phyloP scores from a whole-genome alignment of 2,113 vertebrate species.

The Forbesichthys agassizii region DNA sequence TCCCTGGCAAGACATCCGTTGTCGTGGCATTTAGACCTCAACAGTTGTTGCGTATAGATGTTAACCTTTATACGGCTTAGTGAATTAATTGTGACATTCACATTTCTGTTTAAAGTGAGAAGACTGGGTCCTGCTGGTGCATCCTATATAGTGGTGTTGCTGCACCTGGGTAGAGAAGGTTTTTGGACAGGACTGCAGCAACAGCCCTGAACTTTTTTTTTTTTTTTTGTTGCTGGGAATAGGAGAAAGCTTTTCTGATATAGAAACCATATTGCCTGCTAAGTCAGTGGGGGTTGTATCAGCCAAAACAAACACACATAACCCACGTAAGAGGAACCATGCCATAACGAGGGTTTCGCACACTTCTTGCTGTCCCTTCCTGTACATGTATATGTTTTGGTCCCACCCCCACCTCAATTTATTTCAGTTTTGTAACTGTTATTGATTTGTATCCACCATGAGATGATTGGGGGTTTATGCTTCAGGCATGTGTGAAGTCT shows the following conservation, averaged over 20 bases:
- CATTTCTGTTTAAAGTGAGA: constrained; percentile 43
- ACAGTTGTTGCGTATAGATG: constrained; percentile 24
- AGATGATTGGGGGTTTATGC: background rate
- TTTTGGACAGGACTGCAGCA: constrained; percentile 1
- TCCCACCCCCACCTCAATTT: constrained; percentile 14
- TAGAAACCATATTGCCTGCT: constrained; percentile 53
- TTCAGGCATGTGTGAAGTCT: constrained; percentile 12
- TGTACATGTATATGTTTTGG: constrained; percentile 28
- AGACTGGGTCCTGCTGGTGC: constrained; percentile 33
- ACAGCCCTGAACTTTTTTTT: constrained; percentile 25
- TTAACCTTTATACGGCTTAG: constrained; percentile 14
- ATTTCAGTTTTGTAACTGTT: constrained; percentile 14
- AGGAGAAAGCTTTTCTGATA: constrained; percentile 37
- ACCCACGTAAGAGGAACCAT: constrained; percentile 46
- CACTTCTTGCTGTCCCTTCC: constrained; percentile 37
- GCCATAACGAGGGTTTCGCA: constrained; percentile 48
- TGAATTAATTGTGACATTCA: constrained; percentile 52
- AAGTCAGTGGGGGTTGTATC: constrained; percentile 17
- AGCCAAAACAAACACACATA: constrained; percentile 63
- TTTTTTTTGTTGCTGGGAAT: constrained; percentile 38
- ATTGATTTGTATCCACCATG: constrained; percentile 3
- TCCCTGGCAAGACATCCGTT: constrained; percentile 19
- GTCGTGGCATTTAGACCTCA: constrained; percentile 20
- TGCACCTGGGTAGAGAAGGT: constrained; percentile 6
- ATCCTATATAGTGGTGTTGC: background rate